Percentiles rank a stretch among this genome's conserved stretches.
Conservation (phyloP, 2,797 vertebrate genomes). For the Hippocampus kuda region DNA sequence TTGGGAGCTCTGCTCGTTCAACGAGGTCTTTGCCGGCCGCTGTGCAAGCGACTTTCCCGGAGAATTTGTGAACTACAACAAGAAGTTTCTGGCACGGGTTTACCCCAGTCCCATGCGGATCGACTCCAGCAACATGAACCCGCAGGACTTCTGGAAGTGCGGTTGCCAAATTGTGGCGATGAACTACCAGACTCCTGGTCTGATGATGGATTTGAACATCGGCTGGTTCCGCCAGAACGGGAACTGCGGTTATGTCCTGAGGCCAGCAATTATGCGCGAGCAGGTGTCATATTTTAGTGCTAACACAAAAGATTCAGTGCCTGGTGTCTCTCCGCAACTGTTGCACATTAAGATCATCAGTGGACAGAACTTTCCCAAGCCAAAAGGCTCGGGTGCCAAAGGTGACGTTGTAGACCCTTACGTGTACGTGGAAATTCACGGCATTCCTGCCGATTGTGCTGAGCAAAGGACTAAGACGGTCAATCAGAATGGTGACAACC, state of each 20-base stretch:
- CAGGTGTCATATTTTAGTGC: constrained; percentile 97
- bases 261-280: constrained; percentile 96
- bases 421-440: constrained; percentile 93
- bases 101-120: constrained; percentile 98
- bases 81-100: constrained; percentile 87
- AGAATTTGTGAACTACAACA: constrained; percentile 98
- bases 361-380: constrained; percentile 97
- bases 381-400: constrained; percentile 96
- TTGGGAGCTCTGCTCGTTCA: constrained; percentile 97
- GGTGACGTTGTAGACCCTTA: constrained; percentile 96
- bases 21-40: constrained; percentile 88
- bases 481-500: constrained; percentile 91
- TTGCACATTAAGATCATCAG: constrained; percentile 98
- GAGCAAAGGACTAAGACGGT: constrained; percentile 96
- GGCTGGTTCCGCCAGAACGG: constrained; percentile 98
- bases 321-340: constrained; percentile 93
- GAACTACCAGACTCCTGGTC: constrained; percentile 96
- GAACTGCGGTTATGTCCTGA: constrained; percentile 90
- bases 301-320: constrained; percentile 95
- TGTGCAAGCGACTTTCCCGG: constrained; percentile 88
- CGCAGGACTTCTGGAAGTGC: constrained; percentile 98
- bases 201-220: constrained; percentile 99
- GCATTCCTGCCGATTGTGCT: constrained; percentile 93
- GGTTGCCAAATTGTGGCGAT: constrained; percentile 98
- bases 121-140: constrained; percentile 98